Base-by-base conservation (phyloP, 2,888 invertebrate genomes). In the Drosophila planitibia region DNA sequence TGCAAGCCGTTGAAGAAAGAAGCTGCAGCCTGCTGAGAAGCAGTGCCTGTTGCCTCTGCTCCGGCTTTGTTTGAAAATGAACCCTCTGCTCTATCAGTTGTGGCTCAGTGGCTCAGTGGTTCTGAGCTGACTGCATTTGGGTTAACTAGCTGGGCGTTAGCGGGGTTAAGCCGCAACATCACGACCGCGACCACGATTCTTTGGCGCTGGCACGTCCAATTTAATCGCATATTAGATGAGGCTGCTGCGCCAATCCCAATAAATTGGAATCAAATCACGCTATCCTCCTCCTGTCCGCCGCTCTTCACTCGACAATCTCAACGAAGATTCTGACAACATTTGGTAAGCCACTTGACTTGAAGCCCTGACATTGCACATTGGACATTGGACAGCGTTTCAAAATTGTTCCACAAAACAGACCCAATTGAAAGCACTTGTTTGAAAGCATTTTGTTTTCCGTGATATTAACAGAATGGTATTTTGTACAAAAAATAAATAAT, bases 91-190 rank as follows among this genome's bases (percentile, higher is more conserved):
- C 28, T 14, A n/a, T 37, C 39, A 39, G 39, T 28, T 52, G 6
- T 22, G 55, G 49, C 52, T 44, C 47, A 47, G 47, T 41, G 28
- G 12, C 53, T 25, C 25, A 25, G 25, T 70, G 47, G 39, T n/a
- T 22, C 41, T 67, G 41, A n/a, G 19, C 52, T 53, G 52, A 37
- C 67, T 62, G 76, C 69, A 75, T 76, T 57, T 87, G 83, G 85
- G 85, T 85, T 85, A 85, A 85, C 88, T 83, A 85, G 77, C 72
- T 88, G 85, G 85, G 88, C 85, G 85, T 83, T 54, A 69, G 69
- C 83, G 70, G 83, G 85, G 81, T 73, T 76, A 83, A 81, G 83
- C 77, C 76, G 74, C 74, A 60, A 60, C 70, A 68, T 79, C 85
- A 84, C 74, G 78, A 71, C 74, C 60, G 41, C 25, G 33, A n/a